phyloP scores from a whole-genome alignment of 2,797 vertebrate species.

The Xerus rutilus region DNA sequence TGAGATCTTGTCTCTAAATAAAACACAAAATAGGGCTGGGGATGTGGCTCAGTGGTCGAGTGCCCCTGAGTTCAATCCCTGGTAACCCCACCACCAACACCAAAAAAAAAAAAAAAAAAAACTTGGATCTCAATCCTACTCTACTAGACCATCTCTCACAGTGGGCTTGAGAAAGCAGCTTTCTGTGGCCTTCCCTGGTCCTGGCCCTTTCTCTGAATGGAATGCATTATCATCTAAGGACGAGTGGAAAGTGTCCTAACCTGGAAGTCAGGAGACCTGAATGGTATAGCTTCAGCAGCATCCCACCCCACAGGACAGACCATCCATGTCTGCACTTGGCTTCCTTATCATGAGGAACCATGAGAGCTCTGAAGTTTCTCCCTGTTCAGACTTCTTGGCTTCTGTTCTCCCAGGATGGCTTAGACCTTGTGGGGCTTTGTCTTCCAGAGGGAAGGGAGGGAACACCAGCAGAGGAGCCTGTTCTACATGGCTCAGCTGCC shows the following conservation, averaged over 20 bases:
- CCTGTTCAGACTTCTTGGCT: fast-evolving
- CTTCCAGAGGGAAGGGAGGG: neutral
- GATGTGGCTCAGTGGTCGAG: too few species aligned
- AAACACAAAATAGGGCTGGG: too few species aligned
- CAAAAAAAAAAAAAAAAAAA: neutral
- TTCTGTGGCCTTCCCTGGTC: neutral
- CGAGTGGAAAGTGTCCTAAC: neutral
- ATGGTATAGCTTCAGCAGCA: neutral
- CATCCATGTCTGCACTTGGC: neutral
- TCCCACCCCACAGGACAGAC: fast-evolving
- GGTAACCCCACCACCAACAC: too few species aligned
- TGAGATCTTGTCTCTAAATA: too few species aligned
- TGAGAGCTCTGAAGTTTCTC: neutral
- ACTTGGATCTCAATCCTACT: neutral
- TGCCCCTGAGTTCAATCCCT: too few species aligned
- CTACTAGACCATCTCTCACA: neutral
- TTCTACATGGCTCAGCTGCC: fast-evolving
- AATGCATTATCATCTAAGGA: neutral
- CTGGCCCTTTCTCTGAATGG: neutral
- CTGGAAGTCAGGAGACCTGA: neutral
- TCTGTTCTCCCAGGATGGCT: neutral
- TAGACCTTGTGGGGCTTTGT: too few species aligned
- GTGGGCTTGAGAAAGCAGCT: neutral
- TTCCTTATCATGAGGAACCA: neutral
- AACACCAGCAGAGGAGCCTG: fast-evolving